Evolutionary conservation across 2,888 invertebrate genomes (phyloP), one percentile per base, ranked within the genome.

Genomic region (Eristalinus aeneus): DNA sequence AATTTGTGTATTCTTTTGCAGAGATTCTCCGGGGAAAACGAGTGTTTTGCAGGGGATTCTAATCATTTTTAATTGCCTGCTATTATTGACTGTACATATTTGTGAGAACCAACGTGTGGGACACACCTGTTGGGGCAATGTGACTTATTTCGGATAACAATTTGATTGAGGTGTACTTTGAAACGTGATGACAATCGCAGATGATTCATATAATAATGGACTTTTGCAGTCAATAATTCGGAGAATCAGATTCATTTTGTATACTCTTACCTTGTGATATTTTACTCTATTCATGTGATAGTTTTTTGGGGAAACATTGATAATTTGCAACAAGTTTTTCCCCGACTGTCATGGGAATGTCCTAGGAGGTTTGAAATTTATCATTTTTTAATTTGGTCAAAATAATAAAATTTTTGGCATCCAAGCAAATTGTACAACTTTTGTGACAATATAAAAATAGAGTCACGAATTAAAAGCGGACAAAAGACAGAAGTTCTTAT

Each of bases 11-110:
- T 27, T 60, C 31, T 60, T 9, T 60, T 27, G 23, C 23, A 12
- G 12, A 27, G n/a, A n/a, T 16, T 12, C n/a, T 4, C 36, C n/a
- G 53, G 16, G 34, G n/a, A 56, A 3, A 16, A 60, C 64, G 64
- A 36, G 58, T 65, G 46, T 16, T 16, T 46, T 65, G 23, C 12
- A 3, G 23, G 16, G 16, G 31, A 61, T 46, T 56, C 12, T 79
- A 79, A 72, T 79, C 60, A 61, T 22, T 61, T 27, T 79, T 73
- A 73, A 79, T 79, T 65, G 39, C 72, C 58, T 36, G 53, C 67
- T 34, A 72, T 79, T 67, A 73, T 64, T 60, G 53, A 20, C 39
- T 20, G 53, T 34, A 79, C 11, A 61, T 77, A 36, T 77, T 71
- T 32, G 56, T 56, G 64, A 12, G 53, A 36, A 46, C 32, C 20